Base-by-base conservation (phyloP, 2,888 invertebrate genomes). In the Patella caerulea region DNA sequence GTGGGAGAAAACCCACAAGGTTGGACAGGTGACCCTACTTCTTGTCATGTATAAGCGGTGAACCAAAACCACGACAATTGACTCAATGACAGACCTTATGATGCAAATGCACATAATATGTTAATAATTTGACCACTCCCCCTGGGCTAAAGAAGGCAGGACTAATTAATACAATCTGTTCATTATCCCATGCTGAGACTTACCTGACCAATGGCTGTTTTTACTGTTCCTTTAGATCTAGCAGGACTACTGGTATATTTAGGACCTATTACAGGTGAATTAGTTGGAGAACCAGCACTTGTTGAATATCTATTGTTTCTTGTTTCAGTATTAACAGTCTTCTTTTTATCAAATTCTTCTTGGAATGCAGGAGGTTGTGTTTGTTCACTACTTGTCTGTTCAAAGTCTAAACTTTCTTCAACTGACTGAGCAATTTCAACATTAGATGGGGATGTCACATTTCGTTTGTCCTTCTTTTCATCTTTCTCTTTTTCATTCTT, bases 191-290 rank as follows among this genome's bases (percentile, higher is more conserved):
- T n/a, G 65, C n/a, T 17, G 15, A 70, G 11, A 81, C 79, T 69
- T 78, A 88, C 88, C 84, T 86, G 86, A 65, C 88, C 88, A 78
- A 88, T 87, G 12, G 86, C 85, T 71, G 76, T 77, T 14, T 82
- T 80, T 34, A 87, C 81, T 19, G 79, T 76, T 72, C 75, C 71
- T 24, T 73, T 74, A 59, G 76, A 80, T 69, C 75, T 59, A 34
- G 82, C 81, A 15, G 85, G 84, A 77, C 84, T 85, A 71, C 84
- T 84, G 45, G 83, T 80, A 65, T 76, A 71, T 55, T 75, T 74
- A 65, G 82, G 83, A 74, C 76, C 77, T 2, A 79, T 78, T 29
- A 82, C 65, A 19, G 11, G 19, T 19, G 65, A 65, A 12, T 65
- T 24, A 12, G 65, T 11, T 65, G 65, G 65, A 65, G 19, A 24